Base-by-base conservation (phyloP, 1,140 invertebrate species). In the Drosophila tani region DNA sequence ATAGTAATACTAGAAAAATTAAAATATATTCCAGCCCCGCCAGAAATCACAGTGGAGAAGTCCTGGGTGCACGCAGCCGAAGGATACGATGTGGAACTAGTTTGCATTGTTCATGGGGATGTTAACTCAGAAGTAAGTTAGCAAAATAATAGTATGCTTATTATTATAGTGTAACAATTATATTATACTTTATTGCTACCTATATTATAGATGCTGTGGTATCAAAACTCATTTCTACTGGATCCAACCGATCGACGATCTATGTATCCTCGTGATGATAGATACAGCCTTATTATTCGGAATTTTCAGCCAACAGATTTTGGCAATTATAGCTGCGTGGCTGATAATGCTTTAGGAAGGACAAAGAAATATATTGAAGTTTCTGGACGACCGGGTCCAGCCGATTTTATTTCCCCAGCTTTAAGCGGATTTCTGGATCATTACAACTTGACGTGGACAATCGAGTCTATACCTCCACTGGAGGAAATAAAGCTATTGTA, bases 261-360 rank as follows among this genome's bases (percentile, higher is more conserved):
- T 5, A 94, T 95, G 93, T 93, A 94, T 73, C 93, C 93, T n/a
- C 82, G 93, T 21, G 94, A 94, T 38, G 94, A 94, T 79, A 93
- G 93, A 73, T 94, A 95, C 68, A 94, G 93, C 3, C 90, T 95
- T 3, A 94, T 93, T 55, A 94, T 95, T 14, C 92, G 93, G 21
- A 94, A 94, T 73, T 94, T 95, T 9, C 94, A 94, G 59, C 91
- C 91, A n/a, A 92, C 93, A 5, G 95, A 95, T 86, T 95, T 95
- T 88, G 95, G 94, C 17, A 95, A 95, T 73, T 94, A 94, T 69
- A 94, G 93, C 65, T 94, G 93, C 73, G 93, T 94, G 9, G 93
- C 93, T 27, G 93, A 94, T 41, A 94, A 94, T 82, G 92, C 93
- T 9, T 68, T 94, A 24, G 93, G 93, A 15, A 86, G 93, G 51